A percentile compares a stretch with the other conserved stretches of the same genome.
These are phyloP conservation scores for Clarias laeviceps DNA, from an alignment of 2,797 vertebrate species.

Conservation along the genomic window DNA sequence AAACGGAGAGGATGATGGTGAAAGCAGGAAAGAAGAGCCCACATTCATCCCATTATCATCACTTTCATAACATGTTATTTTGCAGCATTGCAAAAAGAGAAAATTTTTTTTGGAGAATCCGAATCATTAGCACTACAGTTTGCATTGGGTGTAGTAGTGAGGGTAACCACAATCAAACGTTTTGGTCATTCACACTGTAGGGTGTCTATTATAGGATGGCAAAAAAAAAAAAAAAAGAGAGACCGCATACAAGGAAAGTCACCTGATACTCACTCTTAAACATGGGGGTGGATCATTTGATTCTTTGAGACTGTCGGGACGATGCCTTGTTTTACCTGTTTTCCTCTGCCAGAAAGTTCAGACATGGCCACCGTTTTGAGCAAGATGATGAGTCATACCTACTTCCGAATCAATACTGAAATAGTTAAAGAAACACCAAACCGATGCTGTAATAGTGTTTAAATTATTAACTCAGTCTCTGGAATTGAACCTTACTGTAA, in stretches of 20 bases:
- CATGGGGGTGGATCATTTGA: neutral
- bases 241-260: neutral
- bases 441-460: neutral
- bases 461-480: neutral
- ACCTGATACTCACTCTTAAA: neutral
- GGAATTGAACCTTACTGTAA: neutral
- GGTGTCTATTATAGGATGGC: too few relatives aligned
- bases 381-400: neutral
- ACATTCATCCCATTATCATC: neutral
- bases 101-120: neutral
- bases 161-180: neutral
- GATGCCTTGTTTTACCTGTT: neutral
- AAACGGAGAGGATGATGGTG: neutral
- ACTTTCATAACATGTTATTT: neutral
- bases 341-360: neutral
- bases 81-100: neutral
- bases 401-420: conserved; percentile 5
- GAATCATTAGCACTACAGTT: neutral
- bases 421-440: conserved; percentile 13
- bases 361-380: neutral
- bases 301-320: neutral
- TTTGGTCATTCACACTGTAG: neutral
- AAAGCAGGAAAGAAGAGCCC: neutral
- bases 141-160: neutral
- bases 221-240: too few relatives aligned